phyloP scores from a whole-genome alignment of 1,140 invertebrate species.

The Cyclargus thomasi region DNA sequence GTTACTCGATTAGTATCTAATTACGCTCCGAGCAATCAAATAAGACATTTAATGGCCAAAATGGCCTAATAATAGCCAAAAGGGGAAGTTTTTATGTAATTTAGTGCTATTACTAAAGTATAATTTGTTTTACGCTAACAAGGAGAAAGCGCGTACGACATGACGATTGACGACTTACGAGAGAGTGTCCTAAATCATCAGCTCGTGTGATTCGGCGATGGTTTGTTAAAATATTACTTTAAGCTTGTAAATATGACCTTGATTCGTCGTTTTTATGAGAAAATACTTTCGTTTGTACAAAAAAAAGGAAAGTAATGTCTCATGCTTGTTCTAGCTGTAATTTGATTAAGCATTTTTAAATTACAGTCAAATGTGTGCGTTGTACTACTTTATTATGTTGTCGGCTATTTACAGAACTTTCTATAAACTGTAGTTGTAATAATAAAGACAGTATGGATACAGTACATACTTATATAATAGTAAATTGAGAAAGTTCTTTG shows the following conservation, averaged over 20 bases:
- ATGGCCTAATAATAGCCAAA: not conserved
- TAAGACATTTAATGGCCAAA: not conserved
- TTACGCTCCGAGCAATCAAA: not conserved
- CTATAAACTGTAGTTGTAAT: not conserved
- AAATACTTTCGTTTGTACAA: constrained; percentile 12
- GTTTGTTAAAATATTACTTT: constrained; percentile 13
- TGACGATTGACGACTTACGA: not conserved
- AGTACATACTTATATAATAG: not conserved
- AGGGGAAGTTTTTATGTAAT: not conserved
- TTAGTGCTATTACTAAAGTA: not conserved
- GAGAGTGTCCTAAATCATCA: constrained; percentile 11
- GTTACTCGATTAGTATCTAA: not conserved
- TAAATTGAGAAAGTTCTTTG: not conserved
- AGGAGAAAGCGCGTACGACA: constrained; percentile 7
- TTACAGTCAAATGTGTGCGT: not conserved
- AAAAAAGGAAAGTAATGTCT: constrained; percentile 8
- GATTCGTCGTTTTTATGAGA: constrained; percentile 8
- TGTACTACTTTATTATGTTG: not conserved
- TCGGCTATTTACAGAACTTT: not conserved
- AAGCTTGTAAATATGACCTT: constrained; percentile 13
- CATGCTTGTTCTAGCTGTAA: not conserved
- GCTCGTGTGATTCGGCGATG: constrained; percentile 12
- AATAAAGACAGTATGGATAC: not conserved
- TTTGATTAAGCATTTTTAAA: not conserved
- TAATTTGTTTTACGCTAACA: constrained; percentile 8